Base-by-base conservation (phyloP, 2,888 invertebrate species). In the Gastracanthus pulcherrimus region DNA sequence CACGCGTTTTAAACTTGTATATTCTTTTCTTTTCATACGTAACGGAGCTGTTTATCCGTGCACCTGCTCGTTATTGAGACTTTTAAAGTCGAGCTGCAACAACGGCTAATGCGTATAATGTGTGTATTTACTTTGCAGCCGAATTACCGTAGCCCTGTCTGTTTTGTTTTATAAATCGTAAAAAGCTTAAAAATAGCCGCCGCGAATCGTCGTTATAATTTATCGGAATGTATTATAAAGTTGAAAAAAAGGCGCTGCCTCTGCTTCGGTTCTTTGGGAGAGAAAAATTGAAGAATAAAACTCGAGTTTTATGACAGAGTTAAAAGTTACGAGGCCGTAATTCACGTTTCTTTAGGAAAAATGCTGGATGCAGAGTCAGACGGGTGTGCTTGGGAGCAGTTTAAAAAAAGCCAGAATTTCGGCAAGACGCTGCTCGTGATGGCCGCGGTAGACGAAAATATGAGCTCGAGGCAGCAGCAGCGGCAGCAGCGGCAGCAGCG, bases 261-360 rank as follows among this genome's bases (percentile, higher is more conserved):
- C 26, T n/a, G 23, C 51, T 51, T 16, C 7, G 55, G 23, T 55
- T 55, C 26, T 26, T 55, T 26, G 29, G 23, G 62, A 60, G 45
- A 76, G 41, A 69, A 76, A 77, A 77, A 70, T 77, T 34, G 62
- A 51, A 34, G 77, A 77, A 67, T 77, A 71, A 71, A 77, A 70
- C 67, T 26, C 66, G 66, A 51, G 77, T 70, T 77, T 77, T 77
- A 77, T 51, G 77, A 51, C 77, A 48, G 77, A 77, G 77, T 51
- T 70, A 70, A 62, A 70, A 77, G 77, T 77, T 77, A 77, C 77
- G 77, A 70, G 77, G 70, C 36, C 77, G 77, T 77, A 77, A 77
- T 70, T 77, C 77, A 77, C 70, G 77, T 69, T 67, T 45, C 69
- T 55, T 58, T 31, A 23, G 60, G 77, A 77, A 70, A 77, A 70